Conservation (phyloP, 2,888 invertebrate species). For the Erynnis tages region DNA sequence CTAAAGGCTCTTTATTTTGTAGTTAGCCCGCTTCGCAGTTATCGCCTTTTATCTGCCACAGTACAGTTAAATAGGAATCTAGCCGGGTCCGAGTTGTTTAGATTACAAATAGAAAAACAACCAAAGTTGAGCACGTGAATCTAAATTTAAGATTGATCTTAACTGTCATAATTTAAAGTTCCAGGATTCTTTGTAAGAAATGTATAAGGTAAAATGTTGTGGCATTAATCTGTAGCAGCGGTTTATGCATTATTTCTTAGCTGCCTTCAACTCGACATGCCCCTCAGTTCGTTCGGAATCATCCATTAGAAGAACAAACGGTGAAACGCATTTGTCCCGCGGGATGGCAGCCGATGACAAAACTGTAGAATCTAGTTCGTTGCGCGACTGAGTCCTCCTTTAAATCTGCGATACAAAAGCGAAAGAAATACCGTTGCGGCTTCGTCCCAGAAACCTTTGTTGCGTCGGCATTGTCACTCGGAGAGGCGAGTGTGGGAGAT, state of each 20-base stretch:
- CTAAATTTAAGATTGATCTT: conserved; percentile 20
- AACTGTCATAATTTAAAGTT: neutral
- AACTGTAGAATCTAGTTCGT: conserved; percentile 26
- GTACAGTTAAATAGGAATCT: conserved; percentile 18
- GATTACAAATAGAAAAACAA: conserved; percentile 13
- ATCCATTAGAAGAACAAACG: conserved; percentile 23
- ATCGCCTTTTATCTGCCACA: conserved; percentile 65
- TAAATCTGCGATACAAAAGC: conserved; percentile 48
- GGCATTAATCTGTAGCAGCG: no score
- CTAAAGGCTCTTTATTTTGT: conserved; percentile 79
- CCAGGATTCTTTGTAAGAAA: no score
- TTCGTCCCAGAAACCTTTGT: conserved; percentile 68
- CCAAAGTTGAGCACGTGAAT: conserved; percentile 22
- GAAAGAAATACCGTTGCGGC: conserved; percentile 63
- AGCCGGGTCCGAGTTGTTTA: neutral
- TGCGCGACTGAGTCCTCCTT: conserved; percentile 20
- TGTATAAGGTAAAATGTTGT: no score
- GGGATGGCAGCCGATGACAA: conserved; percentile 22
- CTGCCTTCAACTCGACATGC: neutral
- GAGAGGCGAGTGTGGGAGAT: conserved; percentile 20
- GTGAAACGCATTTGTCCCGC: conserved; percentile 22
- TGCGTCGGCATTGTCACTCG: conserved; percentile 38
- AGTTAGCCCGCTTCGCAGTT: conserved; percentile 69
- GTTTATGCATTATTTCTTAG: neutral
- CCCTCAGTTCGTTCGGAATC: conserved; percentile 4